Evolutionary conservation across 2,113 vertebrate genomes (phyloP).

Genomic region (mouse (Mus musculus)): DNA sequence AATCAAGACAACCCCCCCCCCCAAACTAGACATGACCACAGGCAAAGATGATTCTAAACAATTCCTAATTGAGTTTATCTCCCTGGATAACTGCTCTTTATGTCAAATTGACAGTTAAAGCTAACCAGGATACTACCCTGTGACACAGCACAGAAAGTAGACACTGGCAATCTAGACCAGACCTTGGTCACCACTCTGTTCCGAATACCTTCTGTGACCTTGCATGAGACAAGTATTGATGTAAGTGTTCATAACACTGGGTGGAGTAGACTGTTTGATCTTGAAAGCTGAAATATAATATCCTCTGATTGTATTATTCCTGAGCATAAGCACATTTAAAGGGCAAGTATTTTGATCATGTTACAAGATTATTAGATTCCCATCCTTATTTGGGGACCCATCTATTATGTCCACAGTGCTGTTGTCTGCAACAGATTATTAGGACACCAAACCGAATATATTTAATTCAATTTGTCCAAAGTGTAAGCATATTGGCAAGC

Average conservation of each 20-base stretch:
- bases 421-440: slow-evolving; percentile 33
- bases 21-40: neutral
- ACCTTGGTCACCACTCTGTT: neutral
- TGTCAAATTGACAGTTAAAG: neutral
- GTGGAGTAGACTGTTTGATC: neutral
- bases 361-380: slow-evolving; percentile 67
- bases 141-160: neutral
- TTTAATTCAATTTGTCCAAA: slow-evolving; percentile 56
- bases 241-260: neutral
- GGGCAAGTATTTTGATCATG: slow-evolving; percentile 61
- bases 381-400: slow-evolving; percentile 55
- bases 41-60: neutral
- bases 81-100: neutral
- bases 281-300: slow-evolving; percentile 28
- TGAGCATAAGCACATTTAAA: slow-evolving; percentile 56
- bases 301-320: slow-evolving; percentile 15
- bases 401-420: neutral
- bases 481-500: slow-evolving; percentile 26
- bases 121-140: neutral
- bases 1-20: neutral
- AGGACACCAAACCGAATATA: slow-evolving; percentile 25
- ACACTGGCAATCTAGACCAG: neutral
- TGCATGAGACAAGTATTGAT: neutral
- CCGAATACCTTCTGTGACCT: neutral
- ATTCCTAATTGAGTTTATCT: neutral